These are phyloP conservation scores for Platynereis dumerilii DNA, from an alignment of 2,888 invertebrate genomes.

Conservation along the genomic window DNA sequence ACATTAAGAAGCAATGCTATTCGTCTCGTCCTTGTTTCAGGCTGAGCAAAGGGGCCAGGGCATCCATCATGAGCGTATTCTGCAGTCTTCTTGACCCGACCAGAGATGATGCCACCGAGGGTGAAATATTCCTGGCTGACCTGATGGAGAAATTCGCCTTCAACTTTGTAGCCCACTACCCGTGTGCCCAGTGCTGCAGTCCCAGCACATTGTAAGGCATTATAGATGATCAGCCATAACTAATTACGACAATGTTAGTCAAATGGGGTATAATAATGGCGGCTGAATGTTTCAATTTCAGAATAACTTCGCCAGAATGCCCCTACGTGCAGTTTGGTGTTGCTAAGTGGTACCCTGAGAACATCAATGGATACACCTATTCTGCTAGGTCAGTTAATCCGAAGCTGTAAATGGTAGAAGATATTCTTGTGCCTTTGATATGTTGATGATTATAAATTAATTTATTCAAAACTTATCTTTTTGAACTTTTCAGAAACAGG, in stretches of 20 bases:
- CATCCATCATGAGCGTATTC: slow-evolving; percentile 43
- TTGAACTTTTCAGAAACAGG: slow-evolving; percentile 2
- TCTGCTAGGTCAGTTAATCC: too few species aligned
- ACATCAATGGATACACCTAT: slow-evolving; percentile 48
- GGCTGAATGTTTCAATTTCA: slow-evolving; percentile 9
- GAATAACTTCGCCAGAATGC: slow-evolving; percentile 43
- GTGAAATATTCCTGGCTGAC: slow-evolving; percentile 44
- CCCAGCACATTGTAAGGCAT: slow-evolving; percentile 17
- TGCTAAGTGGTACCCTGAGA: slow-evolving; percentile 49
- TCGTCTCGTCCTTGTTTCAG: slow-evolving; percentile 42
- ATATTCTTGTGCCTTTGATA: too few species aligned
- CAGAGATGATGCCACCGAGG: slow-evolving; percentile 46
- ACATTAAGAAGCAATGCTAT: too few species aligned
- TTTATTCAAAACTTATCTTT: too few species aligned
- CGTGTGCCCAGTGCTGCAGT: slow-evolving; percentile 32
- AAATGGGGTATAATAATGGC: not conserved
- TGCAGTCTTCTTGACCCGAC: slow-evolving; percentile 51
- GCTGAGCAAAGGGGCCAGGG: slow-evolving; percentile 42
- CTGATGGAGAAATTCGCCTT: slow-evolving; percentile 52
- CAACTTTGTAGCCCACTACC: slow-evolving; percentile 40
- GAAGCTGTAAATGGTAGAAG: too few species aligned
- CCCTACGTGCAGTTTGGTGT: slow-evolving; percentile 47
- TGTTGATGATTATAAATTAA: too few species aligned
- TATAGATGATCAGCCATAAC: too few species aligned
- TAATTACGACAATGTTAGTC: not conserved